Base-by-base conservation (phyloP, 2,113 vertebrate species). In the Micronycteris hirsuta region DNA sequence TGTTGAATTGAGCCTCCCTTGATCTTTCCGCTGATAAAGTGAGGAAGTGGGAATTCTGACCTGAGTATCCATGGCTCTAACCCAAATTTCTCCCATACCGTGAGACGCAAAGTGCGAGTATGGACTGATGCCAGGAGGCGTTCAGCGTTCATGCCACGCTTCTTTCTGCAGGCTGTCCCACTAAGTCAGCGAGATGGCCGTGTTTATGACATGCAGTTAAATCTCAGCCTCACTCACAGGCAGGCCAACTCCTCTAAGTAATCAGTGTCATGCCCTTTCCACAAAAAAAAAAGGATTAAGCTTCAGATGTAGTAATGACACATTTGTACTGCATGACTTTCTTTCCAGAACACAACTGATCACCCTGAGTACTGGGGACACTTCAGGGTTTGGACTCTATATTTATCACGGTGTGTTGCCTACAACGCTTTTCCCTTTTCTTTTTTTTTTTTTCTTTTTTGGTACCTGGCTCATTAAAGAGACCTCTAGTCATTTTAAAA, bases 401-500 rank as follows among this genome's bases (percentile, higher is more conserved):
- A 93, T 96, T 96, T 93, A 96, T 95, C 95, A 96, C 41, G 54
- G 86, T 41, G 15, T 45, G 91, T 80, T 94, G 84, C 74, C 74
- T 68, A 11, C 56, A 95, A 87, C 15, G 31, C 71, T 91, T n/a
- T 16, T 63, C 74, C 15, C 31, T 1, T 41, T 36, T 97, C 95
- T 91, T 86, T 82, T 93, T 26, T n/a, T 24, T 97, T 96, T 92
- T 87, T 78, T 91, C n/a, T 78, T 47, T 97, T 89, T 95, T 68
- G 49, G 24, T 97, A 96, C 96, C 95, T 97, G 97, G 96, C 97
- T 98, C 97, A 98, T 98, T 97, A 98, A 92, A 97, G 89, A 95
- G 85, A 84, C 97, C 98, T 97, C 95, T 97, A 97, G 97, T 97
- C 97, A 98, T 98, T 98, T 98, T 96, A 97, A 98, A 98, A 98